phyloP scores from a whole-genome alignment of 2,113 vertebrate species.

The Xyrauchen texanus region DNA sequence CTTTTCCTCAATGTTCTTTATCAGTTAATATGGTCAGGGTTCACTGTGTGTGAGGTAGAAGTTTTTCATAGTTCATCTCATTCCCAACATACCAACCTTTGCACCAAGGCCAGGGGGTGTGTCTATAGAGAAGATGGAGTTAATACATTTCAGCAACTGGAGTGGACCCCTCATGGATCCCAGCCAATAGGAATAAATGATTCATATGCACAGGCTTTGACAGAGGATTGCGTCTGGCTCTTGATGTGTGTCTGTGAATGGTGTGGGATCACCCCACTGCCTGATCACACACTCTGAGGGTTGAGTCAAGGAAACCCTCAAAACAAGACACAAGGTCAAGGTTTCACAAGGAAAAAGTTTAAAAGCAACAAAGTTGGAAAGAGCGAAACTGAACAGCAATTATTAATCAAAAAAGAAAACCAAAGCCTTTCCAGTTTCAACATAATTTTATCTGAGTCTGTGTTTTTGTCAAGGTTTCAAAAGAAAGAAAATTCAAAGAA shows the following conservation, averaged over 20 bases:
- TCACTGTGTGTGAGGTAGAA: background rate
- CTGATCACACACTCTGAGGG: conserved; percentile 28
- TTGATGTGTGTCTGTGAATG: background rate
- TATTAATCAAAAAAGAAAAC: no score
- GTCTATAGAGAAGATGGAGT: background rate
- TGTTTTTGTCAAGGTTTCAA: no score
- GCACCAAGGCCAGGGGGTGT: conserved; percentile 9
- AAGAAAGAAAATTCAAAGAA: no score
- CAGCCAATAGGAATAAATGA: conserved; percentile 20
- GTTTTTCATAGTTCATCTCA: conserved; percentile 26
- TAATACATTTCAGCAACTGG: conserved; percentile 16
- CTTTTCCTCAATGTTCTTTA: background rate
- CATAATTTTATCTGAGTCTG: no score
- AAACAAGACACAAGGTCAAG: background rate
- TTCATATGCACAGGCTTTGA: background rate
- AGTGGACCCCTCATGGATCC: background rate
- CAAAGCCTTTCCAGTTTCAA: no score
- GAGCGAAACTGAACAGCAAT: no score
- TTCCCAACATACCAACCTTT: conserved; percentile 37
- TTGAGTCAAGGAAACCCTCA: background rate
- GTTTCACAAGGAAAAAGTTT: no score
- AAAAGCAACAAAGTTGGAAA: no score
- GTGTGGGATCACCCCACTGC: conserved; percentile 34
- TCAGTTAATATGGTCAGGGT: conserved; percentile 26
- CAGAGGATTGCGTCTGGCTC: background rate